Conservation (phyloP, 2,797 vertebrate genomes). For the Streptopelia turtur region DNA sequence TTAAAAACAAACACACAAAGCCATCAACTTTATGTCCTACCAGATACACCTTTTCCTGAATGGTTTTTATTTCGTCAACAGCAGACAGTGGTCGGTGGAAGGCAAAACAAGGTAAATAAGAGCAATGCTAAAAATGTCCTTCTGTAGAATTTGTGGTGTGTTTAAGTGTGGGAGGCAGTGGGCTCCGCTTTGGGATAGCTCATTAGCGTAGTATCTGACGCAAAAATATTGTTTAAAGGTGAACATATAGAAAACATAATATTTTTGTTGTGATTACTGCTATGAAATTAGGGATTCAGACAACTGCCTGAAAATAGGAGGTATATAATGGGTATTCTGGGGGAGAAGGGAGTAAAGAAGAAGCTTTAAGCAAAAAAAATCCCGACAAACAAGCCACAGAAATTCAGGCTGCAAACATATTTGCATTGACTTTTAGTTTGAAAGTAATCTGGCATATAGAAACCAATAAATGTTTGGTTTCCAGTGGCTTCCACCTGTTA, state of each 20-base stretch:
- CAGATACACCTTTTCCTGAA: not conserved
- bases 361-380: not conserved
- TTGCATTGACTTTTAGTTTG: slow-evolving; percentile 15
- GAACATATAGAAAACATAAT: not conserved
- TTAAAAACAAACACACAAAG: not conserved
- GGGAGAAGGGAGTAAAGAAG: not conserved
- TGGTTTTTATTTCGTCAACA: not conserved
- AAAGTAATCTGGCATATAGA: slow-evolving; percentile 33
- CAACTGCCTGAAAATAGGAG: not conserved
- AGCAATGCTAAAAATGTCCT: rapidly evolving
- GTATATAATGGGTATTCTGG: not conserved
- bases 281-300: not conserved
- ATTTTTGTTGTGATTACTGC: not conserved
- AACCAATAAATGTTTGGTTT: slow-evolving; percentile 60
- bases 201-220: not conserved
- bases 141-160: not conserved
- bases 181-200: not conserved
- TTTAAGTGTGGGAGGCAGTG: not conserved
- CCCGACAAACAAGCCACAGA: not conserved
- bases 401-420: not conserved
- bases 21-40: not conserved
- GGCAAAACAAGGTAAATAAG: not conserved
- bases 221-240: not conserved
- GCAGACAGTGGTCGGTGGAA: not conserved
- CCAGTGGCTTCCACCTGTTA: slow-evolving; percentile 43